phyloP scores from a whole-genome alignment of 2,888 invertebrate species.

The Lysandra coridon region DNA sequence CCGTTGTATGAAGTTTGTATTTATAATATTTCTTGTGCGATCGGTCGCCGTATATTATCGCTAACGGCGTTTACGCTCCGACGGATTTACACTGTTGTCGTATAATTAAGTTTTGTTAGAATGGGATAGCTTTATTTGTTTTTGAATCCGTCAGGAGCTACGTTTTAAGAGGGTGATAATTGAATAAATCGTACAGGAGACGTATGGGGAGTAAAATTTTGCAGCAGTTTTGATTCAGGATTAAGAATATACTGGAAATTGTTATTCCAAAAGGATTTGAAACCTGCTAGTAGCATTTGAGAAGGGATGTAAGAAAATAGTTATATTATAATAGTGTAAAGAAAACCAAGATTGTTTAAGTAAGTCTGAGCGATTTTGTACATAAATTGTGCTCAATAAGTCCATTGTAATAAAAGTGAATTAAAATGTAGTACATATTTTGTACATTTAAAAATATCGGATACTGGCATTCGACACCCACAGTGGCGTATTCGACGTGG shows the following conservation, averaged over 20 bases:
- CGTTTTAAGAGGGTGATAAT: neutral
- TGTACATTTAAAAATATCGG: neutral
- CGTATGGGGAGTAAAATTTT: no score
- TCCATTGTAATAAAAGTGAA: no score
- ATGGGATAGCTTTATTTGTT: slow-evolving; percentile 11
- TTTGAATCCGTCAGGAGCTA: neutral
- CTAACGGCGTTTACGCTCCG: slow-evolving; percentile 27
- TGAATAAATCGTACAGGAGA: neutral
- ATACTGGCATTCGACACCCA: neutral
- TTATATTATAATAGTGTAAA: no score
- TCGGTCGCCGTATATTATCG: slow-evolving; percentile 28
- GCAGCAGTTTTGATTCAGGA: no score
- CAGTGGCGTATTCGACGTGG: slow-evolving; percentile 19
- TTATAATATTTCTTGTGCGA: slow-evolving; percentile 31
- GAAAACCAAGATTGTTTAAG: no score
- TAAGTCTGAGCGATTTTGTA: no score
- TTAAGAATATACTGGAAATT: no score
- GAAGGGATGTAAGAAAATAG: no score
- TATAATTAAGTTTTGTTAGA: slow-evolving; percentile 14
- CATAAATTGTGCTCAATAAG: no score
- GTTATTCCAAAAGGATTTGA: no score
- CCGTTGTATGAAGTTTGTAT: slow-evolving; percentile 47
- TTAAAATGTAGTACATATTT: neutral
- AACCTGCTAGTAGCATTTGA: no score
- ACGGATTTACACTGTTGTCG: slow-evolving; percentile 18